These are phyloP conservation scores for Sinonovacula constricta DNA, from an alignment of 1,140 invertebrate genomes.

Conservation along the genomic window DNA sequence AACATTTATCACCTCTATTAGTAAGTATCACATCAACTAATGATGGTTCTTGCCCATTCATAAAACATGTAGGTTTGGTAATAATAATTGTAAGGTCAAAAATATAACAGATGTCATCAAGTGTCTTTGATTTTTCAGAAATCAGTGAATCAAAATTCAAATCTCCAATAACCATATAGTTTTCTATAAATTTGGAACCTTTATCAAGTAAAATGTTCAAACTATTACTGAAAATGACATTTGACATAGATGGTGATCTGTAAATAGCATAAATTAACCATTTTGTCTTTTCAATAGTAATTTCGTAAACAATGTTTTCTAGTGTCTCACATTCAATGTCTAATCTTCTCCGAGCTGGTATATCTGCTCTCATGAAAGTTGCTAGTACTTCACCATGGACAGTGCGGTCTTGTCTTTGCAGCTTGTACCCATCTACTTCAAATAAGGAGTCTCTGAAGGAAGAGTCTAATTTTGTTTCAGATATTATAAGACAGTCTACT, in stretches of 20 bases:
- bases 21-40: too few relatives aligned
- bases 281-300: conserved; percentile 28
- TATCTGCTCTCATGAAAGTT: neutral
- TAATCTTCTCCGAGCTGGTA: conserved; percentile 8
- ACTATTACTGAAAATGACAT: too few relatives aligned
- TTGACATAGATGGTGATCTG: conserved; percentile 27
- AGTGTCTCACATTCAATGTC: conserved; percentile 2
- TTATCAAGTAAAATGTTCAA: too few relatives aligned
- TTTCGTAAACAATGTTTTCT: conserved; percentile 17
- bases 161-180: too few relatives aligned
- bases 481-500: conserved; percentile 30
- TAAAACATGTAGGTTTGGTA: too few relatives aligned
- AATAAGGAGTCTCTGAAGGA: neutral
- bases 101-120: too few relatives aligned
- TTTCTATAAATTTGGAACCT: too few relatives aligned
- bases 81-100: too few relatives aligned
- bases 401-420: neutral
- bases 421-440: neutral
- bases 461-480: conserved; percentile 43
- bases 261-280: conserved; percentile 13
- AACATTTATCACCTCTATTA: too few relatives aligned
- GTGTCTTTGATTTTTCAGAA: too few relatives aligned
- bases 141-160: too few relatives aligned
- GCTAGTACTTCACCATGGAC: conserved; percentile 15
- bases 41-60: too few relatives aligned